A percentile compares a stretch with the other conserved stretches of the same genome.
Evolutionary conservation across 2,888 invertebrate genomes (phyloP).

Genomic region (Acrobasis repandana): DNA sequence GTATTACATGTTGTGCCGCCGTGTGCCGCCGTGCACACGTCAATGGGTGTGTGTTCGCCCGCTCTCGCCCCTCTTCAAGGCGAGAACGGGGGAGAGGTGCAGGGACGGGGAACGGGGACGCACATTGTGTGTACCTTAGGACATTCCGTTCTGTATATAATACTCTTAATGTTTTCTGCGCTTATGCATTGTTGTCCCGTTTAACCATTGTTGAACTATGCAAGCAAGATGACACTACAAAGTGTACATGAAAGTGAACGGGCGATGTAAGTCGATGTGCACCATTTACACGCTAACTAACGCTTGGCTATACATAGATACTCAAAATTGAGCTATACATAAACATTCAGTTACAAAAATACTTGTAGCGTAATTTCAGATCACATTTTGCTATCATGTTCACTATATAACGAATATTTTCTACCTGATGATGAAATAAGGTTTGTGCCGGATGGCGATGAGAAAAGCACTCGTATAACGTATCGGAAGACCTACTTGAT

Average conservation of each 20-base stretch:
- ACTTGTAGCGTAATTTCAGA: constrained; percentile 79
- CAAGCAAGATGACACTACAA: not conserved
- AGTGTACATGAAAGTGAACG: not conserved
- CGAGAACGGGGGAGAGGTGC: too few relatives aligned
- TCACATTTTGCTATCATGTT: constrained; percentile 69
- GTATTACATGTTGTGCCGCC: too few relatives aligned
- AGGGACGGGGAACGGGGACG: too few relatives aligned
- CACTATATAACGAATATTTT: constrained; percentile 47
- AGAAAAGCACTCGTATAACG: constrained; percentile 35
- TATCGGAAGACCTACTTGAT: constrained; percentile 28
- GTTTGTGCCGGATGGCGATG: constrained; percentile 34
- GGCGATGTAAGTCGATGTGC: not conserved
- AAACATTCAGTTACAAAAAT: constrained; percentile 79
- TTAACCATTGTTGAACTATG: not conserved
- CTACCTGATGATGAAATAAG: constrained; percentile 35
- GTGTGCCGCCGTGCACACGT: too few relatives aligned
- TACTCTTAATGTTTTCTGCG: too few relatives aligned
- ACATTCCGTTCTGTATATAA: too few relatives aligned
- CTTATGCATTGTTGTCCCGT: not conserved
- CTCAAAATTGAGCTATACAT: constrained; percentile 79
- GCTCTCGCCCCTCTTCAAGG: too few relatives aligned
- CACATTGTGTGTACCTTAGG: too few relatives aligned
- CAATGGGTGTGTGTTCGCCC: too few relatives aligned
- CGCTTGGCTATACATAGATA: constrained; percentile 42
- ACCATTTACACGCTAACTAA: not conserved